Conservation (phyloP, 1,140 invertebrate species). For the Magallana angulata region DNA sequence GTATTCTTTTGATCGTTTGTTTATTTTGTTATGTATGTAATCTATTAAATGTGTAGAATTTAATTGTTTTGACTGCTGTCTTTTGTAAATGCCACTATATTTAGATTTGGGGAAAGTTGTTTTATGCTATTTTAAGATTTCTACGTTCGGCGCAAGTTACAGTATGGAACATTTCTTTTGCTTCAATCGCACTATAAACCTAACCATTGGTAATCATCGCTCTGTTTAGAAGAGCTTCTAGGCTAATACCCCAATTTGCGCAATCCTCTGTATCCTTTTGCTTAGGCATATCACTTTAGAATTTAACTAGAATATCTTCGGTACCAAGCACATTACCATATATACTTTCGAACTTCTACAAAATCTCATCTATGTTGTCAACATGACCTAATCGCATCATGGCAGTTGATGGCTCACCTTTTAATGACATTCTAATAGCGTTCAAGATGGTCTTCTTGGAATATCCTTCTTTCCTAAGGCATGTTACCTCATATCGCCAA, state of each 20-base stretch:
- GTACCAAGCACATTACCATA: neutral
- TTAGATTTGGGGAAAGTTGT: no score
- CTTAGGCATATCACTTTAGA: neutral
- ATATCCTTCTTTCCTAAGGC: neutral
- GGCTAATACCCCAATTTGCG: neutral
- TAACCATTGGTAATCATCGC: neutral
- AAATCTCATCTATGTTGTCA: neutral
- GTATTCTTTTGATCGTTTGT: no score
- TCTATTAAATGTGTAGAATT: no score
- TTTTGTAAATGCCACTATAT: no score
- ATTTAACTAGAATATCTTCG: neutral
- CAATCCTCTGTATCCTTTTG: neutral
- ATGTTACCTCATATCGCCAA: neutral
- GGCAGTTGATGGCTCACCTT: neutral
- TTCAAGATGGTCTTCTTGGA: slow-evolving; percentile 1
- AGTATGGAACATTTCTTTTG: neutral
- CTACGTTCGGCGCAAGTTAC: neutral
- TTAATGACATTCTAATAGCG: neutral
- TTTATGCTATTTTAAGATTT: no score
- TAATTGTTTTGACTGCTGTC: no score
- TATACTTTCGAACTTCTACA: neutral
- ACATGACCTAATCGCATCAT: neutral
- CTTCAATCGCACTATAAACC: neutral
- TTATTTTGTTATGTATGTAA: no score
- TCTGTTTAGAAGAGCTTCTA: neutral